Conservation (phyloP, 2,888 invertebrate genomes). For the Doris montereyensis region DNA sequence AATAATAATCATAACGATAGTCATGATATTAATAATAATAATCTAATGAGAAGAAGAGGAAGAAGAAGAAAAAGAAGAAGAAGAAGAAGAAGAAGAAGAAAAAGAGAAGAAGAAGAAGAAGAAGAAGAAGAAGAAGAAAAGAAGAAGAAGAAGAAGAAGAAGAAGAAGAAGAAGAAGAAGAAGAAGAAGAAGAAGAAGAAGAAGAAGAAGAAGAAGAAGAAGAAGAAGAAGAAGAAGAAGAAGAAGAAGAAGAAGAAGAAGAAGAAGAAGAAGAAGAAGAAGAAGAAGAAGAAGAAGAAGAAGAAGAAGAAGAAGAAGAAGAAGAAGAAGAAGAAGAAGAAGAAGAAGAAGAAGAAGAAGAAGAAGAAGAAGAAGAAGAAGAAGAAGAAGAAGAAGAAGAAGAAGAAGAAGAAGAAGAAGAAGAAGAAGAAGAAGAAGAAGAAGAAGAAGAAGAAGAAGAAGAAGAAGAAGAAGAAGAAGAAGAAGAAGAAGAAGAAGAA, state of each 20-base stretch:
- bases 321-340: not conserved
- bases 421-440: slow-evolving; percentile 1
- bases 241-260: not conserved
- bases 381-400: not conserved
- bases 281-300: not conserved
- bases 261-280: not conserved
- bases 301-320: not conserved
- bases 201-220: not conserved
- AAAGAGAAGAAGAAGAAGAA: not conserved
- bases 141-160: not conserved
- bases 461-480: not conserved
- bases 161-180: not conserved
- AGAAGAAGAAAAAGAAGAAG: not conserved
- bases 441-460: not conserved
- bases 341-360: not conserved
- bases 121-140: not conserved
- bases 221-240: not conserved
- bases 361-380: not conserved
- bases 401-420: not conserved
- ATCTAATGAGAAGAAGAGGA: not conserved
- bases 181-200: not conserved
- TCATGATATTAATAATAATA: too few species aligned
- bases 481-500: not conserved
- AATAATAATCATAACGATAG: too few species aligned
- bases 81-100: not conserved